Base-by-base conservation (phyloP, 2,888 invertebrate species). In the Hedya salicella region DNA sequence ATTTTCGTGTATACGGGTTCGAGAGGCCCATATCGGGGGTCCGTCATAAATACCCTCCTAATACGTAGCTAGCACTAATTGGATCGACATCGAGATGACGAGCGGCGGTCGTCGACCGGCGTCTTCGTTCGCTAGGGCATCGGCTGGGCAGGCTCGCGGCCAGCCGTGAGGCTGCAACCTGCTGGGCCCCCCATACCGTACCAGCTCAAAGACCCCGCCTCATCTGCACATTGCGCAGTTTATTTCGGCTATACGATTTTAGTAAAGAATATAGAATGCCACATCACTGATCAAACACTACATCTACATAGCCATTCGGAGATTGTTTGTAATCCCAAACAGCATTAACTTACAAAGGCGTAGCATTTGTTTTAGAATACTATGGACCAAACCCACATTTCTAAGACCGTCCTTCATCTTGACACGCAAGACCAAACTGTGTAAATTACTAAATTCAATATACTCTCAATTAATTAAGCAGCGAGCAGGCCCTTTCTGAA, bases 51-150 rank as follows among this genome's bases (percentile, higher is more conserved):
- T 74, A 73, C 70, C 71, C 67, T 72, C 68, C 62, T 67, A 46
- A 32, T 67, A 77, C 71, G 76, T 78, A 77, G 74, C 71, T 74
- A 63, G 72, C 73, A 80, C 78, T 86, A 87, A 85, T 85, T 86
- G 80, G 79, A 79, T 78, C 71, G 76, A 79, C 79, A 79, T 78
- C 71, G 76, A 79, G 78, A 81, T 80, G 84, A 82, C 81, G 81
- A 78, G 73, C 73, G 66, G 64, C 80, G 87, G 88, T 87, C 87
- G 81, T 74, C 81, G 88, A 87, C 87, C 87, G 83, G 74, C 78
- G 81, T 81, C 74, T 77, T 75, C 75, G 73, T 80, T 76, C 76
- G 77, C 70, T 64, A 36, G 36, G 30, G 21, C 59, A 21, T 21
- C 30, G 48, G 59, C 48, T 39, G 36, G 48, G 49, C 42, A 56